These are phyloP conservation scores for Notolepis coatsorum DNA, from an alignment of 2,797 vertebrate genomes.

Conservation along the genomic window DNA sequence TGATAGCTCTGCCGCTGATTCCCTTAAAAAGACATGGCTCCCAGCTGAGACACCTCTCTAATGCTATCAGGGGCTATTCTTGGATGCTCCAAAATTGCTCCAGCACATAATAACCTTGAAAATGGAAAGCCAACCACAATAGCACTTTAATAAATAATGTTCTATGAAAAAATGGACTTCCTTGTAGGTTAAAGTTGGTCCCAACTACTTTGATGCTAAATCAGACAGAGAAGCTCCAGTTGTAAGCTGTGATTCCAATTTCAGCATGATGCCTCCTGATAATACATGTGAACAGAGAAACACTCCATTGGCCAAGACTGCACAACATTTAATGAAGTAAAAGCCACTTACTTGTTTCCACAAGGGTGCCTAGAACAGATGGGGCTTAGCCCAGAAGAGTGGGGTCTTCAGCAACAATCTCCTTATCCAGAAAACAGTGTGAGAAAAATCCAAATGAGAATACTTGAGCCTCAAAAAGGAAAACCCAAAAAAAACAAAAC, in stretches of 20 bases:
- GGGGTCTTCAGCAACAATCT: constrained; percentile 82
- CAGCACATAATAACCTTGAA: constrained; percentile 82
- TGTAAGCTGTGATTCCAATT: not conserved
- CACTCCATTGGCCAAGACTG: no score
- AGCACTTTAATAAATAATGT: constrained; percentile 3
- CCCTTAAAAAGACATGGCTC: constrained; percentile 93
- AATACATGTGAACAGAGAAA: no score
- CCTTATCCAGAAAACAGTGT: constrained; percentile 86
- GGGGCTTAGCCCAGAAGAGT: constrained; percentile 86
- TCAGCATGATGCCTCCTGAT: no score
- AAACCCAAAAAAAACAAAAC: constrained; percentile 93
- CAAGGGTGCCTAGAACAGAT: constrained; percentile 86
- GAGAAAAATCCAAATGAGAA: constrained; percentile 88
- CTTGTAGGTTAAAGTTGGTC: constrained; percentile 84
- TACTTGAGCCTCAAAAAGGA: constrained; percentile 87
- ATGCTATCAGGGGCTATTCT: constrained; percentile 93
- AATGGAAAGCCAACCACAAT: constrained; percentile 18
- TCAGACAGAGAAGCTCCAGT: not conserved
- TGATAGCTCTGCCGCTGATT: constrained; percentile 87
- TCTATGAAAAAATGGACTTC: constrained; percentile 76
- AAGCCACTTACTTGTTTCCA: constrained; percentile 87
- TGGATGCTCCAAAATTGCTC: constrained; percentile 79
- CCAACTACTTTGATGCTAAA: constrained; percentile 67
- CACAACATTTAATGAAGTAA: constrained; percentile 36
- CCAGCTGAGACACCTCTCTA: constrained; percentile 82